Percentiles rank a stretch among this genome's conserved stretches.
phyloP scores from a whole-genome alignment of 2,113 vertebrate genomes.

The Campylomormyrus numenius region DNA sequence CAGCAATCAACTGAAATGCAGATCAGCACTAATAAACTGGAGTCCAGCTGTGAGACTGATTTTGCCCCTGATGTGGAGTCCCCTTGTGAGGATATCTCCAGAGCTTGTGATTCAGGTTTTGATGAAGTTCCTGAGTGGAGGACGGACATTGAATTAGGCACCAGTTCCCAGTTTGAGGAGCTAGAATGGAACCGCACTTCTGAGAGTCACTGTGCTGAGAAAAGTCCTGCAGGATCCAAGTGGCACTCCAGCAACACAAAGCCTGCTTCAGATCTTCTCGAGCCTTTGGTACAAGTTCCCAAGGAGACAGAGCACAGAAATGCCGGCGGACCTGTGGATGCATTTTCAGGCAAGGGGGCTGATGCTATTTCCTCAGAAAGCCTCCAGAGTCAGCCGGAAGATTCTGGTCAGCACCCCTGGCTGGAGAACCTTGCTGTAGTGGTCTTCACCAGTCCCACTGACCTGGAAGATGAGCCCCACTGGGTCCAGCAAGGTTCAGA shows the following conservation, averaged over 20 bases:
- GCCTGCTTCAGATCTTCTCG: neutral
- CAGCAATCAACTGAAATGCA: conserved; percentile 5
- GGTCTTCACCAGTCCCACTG: neutral
- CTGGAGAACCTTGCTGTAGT: neutral
- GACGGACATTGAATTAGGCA: neutral
- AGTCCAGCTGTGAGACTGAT: neutral
- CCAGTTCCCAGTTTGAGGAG: conserved; percentile 18
- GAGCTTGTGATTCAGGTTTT: neutral
- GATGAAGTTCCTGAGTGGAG: neutral
- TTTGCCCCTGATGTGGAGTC: neutral
- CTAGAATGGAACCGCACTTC: neutral
- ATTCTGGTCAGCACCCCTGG: neutral
- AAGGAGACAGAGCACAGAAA: neutral
- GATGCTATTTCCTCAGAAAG: neutral
- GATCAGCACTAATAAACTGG: neutral
- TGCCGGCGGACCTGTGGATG: neutral
- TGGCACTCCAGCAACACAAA: conserved; percentile 34
- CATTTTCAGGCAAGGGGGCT: neutral
- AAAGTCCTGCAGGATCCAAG: neutral
- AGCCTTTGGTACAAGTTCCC: neutral
- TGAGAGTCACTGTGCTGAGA: neutral
- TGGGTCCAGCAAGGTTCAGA: neutral
- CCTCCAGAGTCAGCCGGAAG: neutral
- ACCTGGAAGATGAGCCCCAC: neutral
- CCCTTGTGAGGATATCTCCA: neutral